A percentile compares a stretch with the other conserved stretches of the same genome.
phyloP scores from a whole-genome alignment of 2,797 vertebrate species.

The Gambelia wislizenii region DNA sequence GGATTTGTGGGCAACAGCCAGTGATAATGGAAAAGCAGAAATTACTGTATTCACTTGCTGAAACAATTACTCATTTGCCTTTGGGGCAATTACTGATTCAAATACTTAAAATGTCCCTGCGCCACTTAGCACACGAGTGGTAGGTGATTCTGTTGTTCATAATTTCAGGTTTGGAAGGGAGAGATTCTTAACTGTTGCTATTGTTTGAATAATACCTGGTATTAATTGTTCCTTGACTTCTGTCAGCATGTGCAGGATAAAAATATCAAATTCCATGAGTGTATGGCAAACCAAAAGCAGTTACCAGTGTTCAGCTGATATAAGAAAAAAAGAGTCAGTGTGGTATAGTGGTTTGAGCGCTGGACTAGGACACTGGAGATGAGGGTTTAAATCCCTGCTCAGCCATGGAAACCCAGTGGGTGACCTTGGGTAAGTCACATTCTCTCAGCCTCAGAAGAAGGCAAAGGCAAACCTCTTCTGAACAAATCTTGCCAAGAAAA shows the following conservation, averaged over 20 bases:
- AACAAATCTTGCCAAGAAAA: too few species aligned
- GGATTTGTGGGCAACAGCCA: background rate
- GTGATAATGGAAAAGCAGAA: background rate
- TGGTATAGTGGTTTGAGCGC: too few species aligned
- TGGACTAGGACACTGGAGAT: too few species aligned
- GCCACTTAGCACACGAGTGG: background rate
- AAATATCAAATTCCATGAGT: too few species aligned
- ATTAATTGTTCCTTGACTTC: too few species aligned
- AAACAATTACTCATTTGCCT: background rate
- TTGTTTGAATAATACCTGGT: background rate
- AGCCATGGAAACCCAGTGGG: too few species aligned
- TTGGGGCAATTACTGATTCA: background rate
- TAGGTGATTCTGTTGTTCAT: background rate
- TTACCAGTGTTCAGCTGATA: background rate
- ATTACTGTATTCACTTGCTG: background rate
- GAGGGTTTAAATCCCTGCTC: too few species aligned
- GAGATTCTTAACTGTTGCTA: background rate
- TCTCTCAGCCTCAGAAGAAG: too few species aligned
- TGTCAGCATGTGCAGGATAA: too few species aligned
- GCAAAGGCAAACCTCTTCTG: too few species aligned
- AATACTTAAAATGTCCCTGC: background rate
- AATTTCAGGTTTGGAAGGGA: background rate
- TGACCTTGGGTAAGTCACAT: too few species aligned
- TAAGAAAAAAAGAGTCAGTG: too few species aligned
- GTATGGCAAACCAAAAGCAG: background rate